Evolutionary conservation across 2,113 vertebrate species (phyloP).

Genomic region (Ochotona curzoniae): DNA sequence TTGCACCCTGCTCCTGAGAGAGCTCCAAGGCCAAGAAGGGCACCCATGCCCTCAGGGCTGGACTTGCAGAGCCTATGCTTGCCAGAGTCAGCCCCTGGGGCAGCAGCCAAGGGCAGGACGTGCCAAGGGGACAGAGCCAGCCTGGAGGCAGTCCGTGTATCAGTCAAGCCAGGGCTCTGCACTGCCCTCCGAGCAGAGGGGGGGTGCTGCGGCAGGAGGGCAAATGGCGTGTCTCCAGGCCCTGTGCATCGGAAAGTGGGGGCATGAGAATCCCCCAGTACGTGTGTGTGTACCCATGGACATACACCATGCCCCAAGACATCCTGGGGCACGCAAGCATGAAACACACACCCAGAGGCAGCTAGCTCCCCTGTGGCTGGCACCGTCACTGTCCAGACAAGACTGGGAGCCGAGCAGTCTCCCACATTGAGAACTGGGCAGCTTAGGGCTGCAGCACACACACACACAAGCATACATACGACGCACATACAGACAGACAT

Average conservation of each 20-base stretch:
- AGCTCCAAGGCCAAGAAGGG: too few relatives aligned
- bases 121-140: neutral
- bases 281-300: accelerated
- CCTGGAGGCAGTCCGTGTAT: too few relatives aligned
- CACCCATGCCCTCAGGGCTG: too few relatives aligned
- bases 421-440: neutral
- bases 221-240: neutral
- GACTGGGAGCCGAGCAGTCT: constrained; percentile 76
- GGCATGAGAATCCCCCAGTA: neutral
- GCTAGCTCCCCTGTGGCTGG: constrained; percentile 42
- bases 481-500: too few relatives aligned
- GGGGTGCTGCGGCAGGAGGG: accelerated
- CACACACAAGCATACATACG: too few relatives aligned
- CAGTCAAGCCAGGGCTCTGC: neutral
- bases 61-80: too few relatives aligned
- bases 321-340: neutral
- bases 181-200: neutral
- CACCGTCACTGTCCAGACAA: constrained; percentile 78
- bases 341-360: constrained; percentile 37
- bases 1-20: too few relatives aligned
- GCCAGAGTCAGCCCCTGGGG: too few relatives aligned
- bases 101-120: neutral
- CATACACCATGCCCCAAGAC: accelerated
- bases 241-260: neutral
- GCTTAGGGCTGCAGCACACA: neutral